Base-by-base conservation (phyloP, 2,888 invertebrate genomes). In the Acanthosepion esculentum region DNA sequence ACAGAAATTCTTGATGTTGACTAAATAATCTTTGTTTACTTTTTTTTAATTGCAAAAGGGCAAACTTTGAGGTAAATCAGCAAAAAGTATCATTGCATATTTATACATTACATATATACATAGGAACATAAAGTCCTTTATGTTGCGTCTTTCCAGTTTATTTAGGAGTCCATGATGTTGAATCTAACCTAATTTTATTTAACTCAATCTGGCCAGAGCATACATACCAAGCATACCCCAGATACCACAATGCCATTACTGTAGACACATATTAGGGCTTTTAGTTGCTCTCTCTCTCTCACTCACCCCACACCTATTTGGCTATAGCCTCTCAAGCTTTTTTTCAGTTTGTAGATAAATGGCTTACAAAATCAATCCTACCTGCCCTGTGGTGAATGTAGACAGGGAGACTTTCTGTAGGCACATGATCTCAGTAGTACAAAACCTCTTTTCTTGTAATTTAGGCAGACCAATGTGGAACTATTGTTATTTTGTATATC, bases 121-220 rank as follows among this genome's bases (percentile, higher is more conserved):
- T 78, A 12, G 12, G n/a, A 78, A 78, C 78, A 78, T 12, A 12
- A 33, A 78, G 78, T 78, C 78, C n/a, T 78, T 78, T 78, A 78
- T 78, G n/a, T 12, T n/a, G n/a, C 15, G 8, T 8, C 8, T n/a
- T 12, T 15, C 12, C 12, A 33, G 78, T n/a, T 78, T 78, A n/a
- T 78, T 78, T 78, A 78, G 33, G 78, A 78, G n/a, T 4, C n/a
- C 78, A 78, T 10, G n/a, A 78, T 78, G n/a, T 15, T n/a, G n/a
- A 78, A 78, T 78, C 78, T 78, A 78, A 78, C 78, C 78, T 78
- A 78, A 33, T 78, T 78, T 78, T 78, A 78, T 33, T 78, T 78
- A 78, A 78, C 78, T 78, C 78, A 78, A 78, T 78, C n/a, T 78
- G 78, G n/a, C 18, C 78, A n/a, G n/a, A 78, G n/a, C n/a, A 78